A percentile compares a stretch with the other conserved stretches of the same genome.
These are phyloP conservation scores for Toxonevra muliebris DNA, from an alignment of 2,888 invertebrate genomes.

Conservation along the genomic window DNA sequence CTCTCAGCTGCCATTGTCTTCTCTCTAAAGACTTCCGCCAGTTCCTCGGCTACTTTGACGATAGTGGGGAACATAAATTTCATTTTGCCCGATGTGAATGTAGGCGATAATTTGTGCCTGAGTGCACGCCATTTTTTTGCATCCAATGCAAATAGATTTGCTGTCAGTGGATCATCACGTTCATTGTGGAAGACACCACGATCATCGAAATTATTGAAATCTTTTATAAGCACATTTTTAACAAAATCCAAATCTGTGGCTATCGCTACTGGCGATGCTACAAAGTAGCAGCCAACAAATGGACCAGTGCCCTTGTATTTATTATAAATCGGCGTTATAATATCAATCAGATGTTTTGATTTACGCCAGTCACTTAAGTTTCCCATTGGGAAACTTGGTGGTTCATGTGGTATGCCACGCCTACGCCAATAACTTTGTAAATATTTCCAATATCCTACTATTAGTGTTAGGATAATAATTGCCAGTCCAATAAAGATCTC, in stretches of 20 bases:
- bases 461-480: slow-evolving; percentile 15
- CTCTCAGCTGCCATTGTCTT: slow-evolving; percentile 27
- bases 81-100: slow-evolving; percentile 54
- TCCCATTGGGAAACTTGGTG: slow-evolving; percentile 15
- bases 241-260: slow-evolving; percentile 52
- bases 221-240: slow-evolving; percentile 55
- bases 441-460: slow-evolving; percentile 24
- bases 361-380: slow-evolving; percentile 23
- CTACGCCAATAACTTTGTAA: slow-evolving; percentile 26
- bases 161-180: slow-evolving; percentile 60
- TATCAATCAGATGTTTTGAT: slow-evolving; percentile 41
- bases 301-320: slow-evolving; percentile 40
- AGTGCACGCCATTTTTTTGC: slow-evolving; percentile 64
- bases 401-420: slow-evolving; percentile 25
- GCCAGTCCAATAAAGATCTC: slow-evolving; percentile 8
- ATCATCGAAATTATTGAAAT: slow-evolving; percentile 60
- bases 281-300: slow-evolving; percentile 51
- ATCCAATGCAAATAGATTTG: slow-evolving; percentile 57
- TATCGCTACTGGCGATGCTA: slow-evolving; percentile 45
- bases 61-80: slow-evolving; percentile 54
- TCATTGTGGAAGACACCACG: slow-evolving; percentile 58
- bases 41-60: slow-evolving; percentile 44
- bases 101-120: slow-evolving; percentile 65
- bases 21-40: slow-evolving; percentile 47
- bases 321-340: slow-evolving; percentile 23